Evolutionary conservation across 1,140 invertebrate genomes (phyloP), one percentile per base, ranked within the genome.

Genomic region (Lycorma delicatula): DNA sequence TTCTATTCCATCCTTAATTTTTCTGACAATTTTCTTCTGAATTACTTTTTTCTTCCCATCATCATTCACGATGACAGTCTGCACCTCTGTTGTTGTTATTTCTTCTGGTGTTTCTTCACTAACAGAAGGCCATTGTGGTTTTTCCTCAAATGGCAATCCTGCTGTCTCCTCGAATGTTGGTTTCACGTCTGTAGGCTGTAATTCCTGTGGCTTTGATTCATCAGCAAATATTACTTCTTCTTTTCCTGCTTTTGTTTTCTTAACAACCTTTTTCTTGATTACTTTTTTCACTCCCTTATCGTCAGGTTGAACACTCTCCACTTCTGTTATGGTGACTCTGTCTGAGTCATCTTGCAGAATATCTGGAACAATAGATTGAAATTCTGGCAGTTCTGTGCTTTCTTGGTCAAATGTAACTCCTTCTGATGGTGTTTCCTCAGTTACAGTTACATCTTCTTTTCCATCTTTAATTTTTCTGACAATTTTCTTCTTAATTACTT

Each of bases 191-290:
- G 41, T 11, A 44, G 41, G 5, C n/a, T n/a, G n/a, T n/a, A n/a
- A n/a, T n/a, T n/a, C n/a, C n/a, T n/a, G n/a, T n/a, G n/a, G n/a
- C n/a, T n/a, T n/a, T n/a, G n/a, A n/a, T n/a, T n/a, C n/a, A n/a
- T n/a, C n/a, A n/a, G n/a, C 60, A 7, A 60, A 59, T 20, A 68
- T 59, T 47, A 29, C 63, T 68, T 57, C 22, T 23, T 54, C 66
- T 51, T 64, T 60, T 9, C 60, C 51, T 13, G 63, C 48, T 57
- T 65, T 68, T 65, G 63, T 36, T 31, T 55, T 63, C 48, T 53
- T 67, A 56, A 64, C 67, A 62, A 48, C 61, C 57, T 63, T 67
- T 63, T 34, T 70, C 41, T 72, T 70, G 12, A 63, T 61, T 61
- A 11, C 66, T 63, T 36, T 59, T 61, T 36, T 59, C 11, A 13